phyloP scores from a whole-genome alignment of 2,797 vertebrate species.

The Novumbra hubbsi region DNA sequence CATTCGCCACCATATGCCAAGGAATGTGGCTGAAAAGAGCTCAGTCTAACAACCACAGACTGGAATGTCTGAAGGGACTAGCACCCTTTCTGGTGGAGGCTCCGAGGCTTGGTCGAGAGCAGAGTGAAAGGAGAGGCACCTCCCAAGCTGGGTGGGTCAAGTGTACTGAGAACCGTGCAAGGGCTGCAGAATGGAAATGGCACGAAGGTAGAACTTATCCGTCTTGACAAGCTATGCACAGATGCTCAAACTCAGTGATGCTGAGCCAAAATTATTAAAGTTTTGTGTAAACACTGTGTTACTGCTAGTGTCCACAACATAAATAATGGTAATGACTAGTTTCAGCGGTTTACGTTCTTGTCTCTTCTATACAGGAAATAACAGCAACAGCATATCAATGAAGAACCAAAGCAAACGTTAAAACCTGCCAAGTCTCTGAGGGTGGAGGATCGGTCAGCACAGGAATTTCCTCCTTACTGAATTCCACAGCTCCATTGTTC shows the following conservation, averaged over 20 bases:
- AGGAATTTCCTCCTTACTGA: slow-evolving; percentile 19
- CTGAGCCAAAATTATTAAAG: slow-evolving; percentile 27
- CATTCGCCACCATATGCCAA: slow-evolving; percentile 49
- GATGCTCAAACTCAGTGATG: background rate
- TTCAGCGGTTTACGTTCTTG: background rate
- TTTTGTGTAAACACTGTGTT: slow-evolving; percentile 22
- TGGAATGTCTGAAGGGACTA: slow-evolving; percentile 59
- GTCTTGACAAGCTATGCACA: slow-evolving; percentile 33
- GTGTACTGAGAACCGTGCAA: background rate
- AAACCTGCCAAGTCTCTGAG: background rate
- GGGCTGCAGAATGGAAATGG: background rate
- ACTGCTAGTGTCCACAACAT: background rate
- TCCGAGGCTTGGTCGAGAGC: slow-evolving; percentile 38
- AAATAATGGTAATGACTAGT: background rate
- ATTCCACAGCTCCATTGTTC: slow-evolving; percentile 5
- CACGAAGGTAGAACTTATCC: background rate
- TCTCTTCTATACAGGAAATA: background rate
- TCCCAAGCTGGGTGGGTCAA: background rate
- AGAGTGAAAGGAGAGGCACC: background rate
- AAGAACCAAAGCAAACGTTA: background rate
- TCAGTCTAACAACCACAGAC: slow-evolving; percentile 30
- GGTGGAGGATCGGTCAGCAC: background rate
- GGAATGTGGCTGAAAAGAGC: slow-evolving; percentile 56
- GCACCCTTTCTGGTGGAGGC: slow-evolving; percentile 52
- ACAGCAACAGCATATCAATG: background rate